Conservation (phyloP, 2,797 vertebrate genomes). For the Falco berigora region DNA sequence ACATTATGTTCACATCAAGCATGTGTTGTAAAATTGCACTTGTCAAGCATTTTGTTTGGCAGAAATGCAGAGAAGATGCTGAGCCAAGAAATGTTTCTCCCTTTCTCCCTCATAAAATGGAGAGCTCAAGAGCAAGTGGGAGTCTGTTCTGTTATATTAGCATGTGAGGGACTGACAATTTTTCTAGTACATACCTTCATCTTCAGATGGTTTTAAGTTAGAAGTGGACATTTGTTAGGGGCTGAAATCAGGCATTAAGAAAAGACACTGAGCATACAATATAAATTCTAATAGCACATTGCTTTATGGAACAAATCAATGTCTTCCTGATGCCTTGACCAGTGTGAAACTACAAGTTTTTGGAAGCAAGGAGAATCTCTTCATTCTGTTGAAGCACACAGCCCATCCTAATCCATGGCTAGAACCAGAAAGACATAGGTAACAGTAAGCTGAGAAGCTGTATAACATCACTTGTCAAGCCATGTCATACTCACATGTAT, state of each 20-base stretch:
- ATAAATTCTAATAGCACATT: background rate
- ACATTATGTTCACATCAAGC: slow-evolving; percentile 59
- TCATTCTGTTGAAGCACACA: background rate
- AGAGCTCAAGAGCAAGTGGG: slow-evolving; percentile 35
- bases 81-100: slow-evolving; percentile 57
- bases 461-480: background rate
- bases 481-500: background rate
- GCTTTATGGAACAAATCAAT: background rate
- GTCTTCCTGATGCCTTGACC: background rate
- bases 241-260: background rate
- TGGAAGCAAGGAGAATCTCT: background rate
- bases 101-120: slow-evolving; percentile 36
- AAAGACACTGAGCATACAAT: background rate
- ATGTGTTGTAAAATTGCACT: slow-evolving; percentile 59
- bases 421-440: background rate
- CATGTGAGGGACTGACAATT: background rate
- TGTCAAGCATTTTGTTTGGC: slow-evolving; percentile 65
- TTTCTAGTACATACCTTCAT: background rate
- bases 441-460: background rate
- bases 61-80: slow-evolving; percentile 33
- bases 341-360: background rate
- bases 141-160: background rate
- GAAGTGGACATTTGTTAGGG: background rate
- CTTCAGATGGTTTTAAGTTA: slow-evolving; percentile 17
- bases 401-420: background rate